Percentiles rank a stretch among this genome's conserved stretches.
These are phyloP conservation scores for Ophion obscuratus DNA, from an alignment of 2,888 invertebrate species.

Conservation along the genomic window DNA sequence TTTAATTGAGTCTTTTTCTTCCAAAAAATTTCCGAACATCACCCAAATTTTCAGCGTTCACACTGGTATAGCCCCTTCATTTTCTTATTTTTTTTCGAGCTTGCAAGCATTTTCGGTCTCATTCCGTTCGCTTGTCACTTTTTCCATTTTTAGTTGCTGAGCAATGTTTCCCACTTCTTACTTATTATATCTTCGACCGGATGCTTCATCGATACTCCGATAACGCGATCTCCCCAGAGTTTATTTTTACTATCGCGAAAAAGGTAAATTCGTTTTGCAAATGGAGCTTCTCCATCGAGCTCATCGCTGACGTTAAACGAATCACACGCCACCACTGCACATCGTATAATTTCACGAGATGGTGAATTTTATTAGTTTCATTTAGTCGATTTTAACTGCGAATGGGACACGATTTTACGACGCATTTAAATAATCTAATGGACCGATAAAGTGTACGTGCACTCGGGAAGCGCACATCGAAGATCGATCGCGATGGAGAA, in stretches of 20 bases:
- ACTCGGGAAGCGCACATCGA: not conserved
- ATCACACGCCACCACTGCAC: not conserved
- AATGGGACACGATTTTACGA: conserved; percentile 17
- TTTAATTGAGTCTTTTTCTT: no score
- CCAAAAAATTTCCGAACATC: no score
- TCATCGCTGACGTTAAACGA: not conserved
- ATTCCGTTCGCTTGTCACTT: not conserved
- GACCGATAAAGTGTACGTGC: conserved; percentile 18
- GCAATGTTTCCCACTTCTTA: not conserved
- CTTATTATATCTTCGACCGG: not conserved
- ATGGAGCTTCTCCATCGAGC: not conserved
- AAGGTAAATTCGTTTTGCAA: not conserved
- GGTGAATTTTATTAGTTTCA: conserved; percentile 10
- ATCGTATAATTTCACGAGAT: not conserved
- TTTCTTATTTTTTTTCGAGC: not conserved
- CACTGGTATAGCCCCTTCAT: not conserved
- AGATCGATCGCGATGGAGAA: conserved; percentile 14
- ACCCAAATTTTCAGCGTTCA: no score
- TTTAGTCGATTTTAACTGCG: not conserved
- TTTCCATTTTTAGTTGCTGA: no score
- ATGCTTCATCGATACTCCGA: not conserved
- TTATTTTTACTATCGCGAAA: not conserved
- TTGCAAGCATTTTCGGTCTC: not conserved
- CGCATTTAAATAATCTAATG: conserved; percentile 24
- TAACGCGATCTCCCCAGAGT: not conserved